These are phyloP conservation scores for Procambarus clarkii DNA, from an alignment of 1,140 invertebrate species.

Conservation along the genomic window DNA sequence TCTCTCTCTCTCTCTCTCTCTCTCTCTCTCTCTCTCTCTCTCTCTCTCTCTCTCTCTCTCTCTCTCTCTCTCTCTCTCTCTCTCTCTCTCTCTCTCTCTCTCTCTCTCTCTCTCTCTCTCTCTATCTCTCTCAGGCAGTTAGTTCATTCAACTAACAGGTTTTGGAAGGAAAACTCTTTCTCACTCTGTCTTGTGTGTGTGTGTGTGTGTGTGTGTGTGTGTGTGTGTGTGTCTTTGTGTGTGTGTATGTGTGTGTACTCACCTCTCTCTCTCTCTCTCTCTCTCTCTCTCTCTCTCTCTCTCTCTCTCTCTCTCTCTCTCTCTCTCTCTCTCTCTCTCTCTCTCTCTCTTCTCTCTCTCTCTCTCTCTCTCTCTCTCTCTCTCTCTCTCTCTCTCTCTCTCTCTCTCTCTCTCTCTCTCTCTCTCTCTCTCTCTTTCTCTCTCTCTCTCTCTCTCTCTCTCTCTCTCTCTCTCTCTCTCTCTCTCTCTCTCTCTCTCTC, in stretches of 20 bases:
- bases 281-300: neutral
- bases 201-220: too few species aligned
- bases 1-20: neutral
- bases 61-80: neutral
- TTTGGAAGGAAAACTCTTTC: too few species aligned
- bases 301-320: too few species aligned
- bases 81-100: neutral
- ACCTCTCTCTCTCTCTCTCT: neutral
- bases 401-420: constrained; percentile 14
- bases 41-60: neutral
- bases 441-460: neutral
- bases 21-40: neutral
- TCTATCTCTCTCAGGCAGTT: too few species aligned
- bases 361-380: neutral
- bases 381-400: neutral
- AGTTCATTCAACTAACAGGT: too few species aligned
- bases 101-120: too few species aligned
- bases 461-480: neutral
- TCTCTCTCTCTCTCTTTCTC: constrained; percentile 7
- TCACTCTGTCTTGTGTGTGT: too few species aligned
- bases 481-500: neutral
- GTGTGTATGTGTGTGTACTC: too few species aligned
- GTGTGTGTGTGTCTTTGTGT: too few species aligned
- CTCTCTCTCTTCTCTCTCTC: neutral
- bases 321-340: neutral